These are phyloP conservation scores for Philopedon plagiatum DNA, from an alignment of 2,888 invertebrate species.

Conservation along the genomic window DNA sequence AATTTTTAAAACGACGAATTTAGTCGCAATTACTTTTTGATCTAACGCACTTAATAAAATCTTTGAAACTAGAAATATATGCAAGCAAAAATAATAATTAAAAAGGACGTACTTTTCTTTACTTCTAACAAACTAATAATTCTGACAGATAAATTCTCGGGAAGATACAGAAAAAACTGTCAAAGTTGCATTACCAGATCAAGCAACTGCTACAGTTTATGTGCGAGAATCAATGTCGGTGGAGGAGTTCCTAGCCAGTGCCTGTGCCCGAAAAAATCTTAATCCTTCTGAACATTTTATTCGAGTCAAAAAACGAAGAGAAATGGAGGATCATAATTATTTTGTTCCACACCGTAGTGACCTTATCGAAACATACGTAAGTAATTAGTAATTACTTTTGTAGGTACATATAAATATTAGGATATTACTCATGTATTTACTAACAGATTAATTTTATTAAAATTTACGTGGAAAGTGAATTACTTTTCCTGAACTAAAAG, in stretches of 20 bases:
- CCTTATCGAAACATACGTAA: conserved; percentile 95
- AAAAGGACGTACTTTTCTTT: too few relatives aligned
- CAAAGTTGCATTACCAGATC: conserved; percentile 92
- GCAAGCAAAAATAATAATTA: too few relatives aligned
- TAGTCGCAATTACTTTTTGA: too few relatives aligned
- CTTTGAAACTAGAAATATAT: too few relatives aligned
- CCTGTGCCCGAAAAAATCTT: conserved; percentile 92
- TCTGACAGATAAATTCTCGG: conserved; percentile 84
- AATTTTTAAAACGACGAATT: too few relatives aligned
- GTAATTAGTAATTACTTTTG: conserved; percentile 66
- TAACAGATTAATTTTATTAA: too few relatives aligned
- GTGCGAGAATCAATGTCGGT: conserved; percentile 95
- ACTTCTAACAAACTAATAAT: background rate
- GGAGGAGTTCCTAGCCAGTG: conserved; percentile 94
- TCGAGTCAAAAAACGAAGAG: conserved; percentile 92
- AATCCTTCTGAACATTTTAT: conserved; percentile 97
- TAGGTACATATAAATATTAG: background rate
- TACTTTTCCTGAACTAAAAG: too few relatives aligned
- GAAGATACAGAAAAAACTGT: conserved; percentile 91
- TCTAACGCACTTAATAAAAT: too few relatives aligned
- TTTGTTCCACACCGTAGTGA: conserved; percentile 96
- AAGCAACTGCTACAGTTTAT: conserved; percentile 85
- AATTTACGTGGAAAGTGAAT: too few relatives aligned
- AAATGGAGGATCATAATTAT: conserved; percentile 96
- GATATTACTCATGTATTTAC: too few relatives aligned